Base-by-base conservation (phyloP, 2,797 vertebrate species). In the Arrhamphus sclerolepis region DNA sequence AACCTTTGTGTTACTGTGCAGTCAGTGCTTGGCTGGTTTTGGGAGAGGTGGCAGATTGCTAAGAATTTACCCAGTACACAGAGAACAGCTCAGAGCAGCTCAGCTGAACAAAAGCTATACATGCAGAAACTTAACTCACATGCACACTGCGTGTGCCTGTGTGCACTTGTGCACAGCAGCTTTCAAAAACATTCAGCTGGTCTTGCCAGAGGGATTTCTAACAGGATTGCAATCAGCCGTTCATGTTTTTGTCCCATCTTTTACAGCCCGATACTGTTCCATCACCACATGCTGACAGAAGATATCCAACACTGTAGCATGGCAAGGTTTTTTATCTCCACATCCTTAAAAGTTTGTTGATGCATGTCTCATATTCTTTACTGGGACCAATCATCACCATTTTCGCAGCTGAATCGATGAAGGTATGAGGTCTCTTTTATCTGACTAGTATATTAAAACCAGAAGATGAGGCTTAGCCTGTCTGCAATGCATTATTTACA, bases 1-100 rank as follows among this genome's bases (percentile, higher is more conserved):
- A 66, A 79, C 72, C 77, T 90, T 90, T 86, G 85, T 87, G 83
- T 85, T 81, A 68, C 41, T 20, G 55, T 57, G 46, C 80, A 70
- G 64, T 74, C 69, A 38, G 72, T 40, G 59, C 81, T 87, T 64
- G 55, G 75, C 55, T 75, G 74, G 69, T 66, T 90, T 67, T 46
- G 59, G 70, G 72, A 83, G 69, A 77, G 64, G 47, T 28, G 68
- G 78, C 78, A 83, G 77, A 82, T 75, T 78, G 78, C 77, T 75
- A 78, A 71, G 71, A 69, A 65, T 81, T 71, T 39, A n/a, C 54
- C 52, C 47, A 42, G 75, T 31, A 47, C 58, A 68, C 57, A 56
- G 46, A 58, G 51, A 43, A 48, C 53, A 54, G 67, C 68, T 62
- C 70, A 48, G 69, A 56, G 40, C 66, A 70, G 59, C 70, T 82